These are phyloP conservation scores for Clarias pachynema DNA, from an alignment of 2,797 vertebrate species.

Conservation along the genomic window DNA sequence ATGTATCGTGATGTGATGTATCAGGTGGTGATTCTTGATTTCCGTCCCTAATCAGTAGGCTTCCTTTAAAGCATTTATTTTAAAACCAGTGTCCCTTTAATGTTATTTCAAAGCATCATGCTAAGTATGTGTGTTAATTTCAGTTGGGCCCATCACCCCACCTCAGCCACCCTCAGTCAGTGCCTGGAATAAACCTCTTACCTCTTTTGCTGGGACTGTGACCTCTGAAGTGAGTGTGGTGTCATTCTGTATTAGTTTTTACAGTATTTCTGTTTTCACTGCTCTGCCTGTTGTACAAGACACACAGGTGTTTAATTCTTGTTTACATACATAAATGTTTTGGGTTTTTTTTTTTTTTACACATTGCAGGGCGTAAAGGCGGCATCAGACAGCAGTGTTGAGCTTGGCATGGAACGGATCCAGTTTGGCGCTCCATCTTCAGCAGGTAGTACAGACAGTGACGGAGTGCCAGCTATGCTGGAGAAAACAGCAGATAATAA, in stretches of 20 bases:
- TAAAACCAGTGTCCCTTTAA: neutral
- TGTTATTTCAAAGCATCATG: neutral
- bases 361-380: slow-evolving; percentile 79
- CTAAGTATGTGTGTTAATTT: slow-evolving; percentile 48
- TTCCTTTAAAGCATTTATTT: neutral
- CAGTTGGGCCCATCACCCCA: slow-evolving; percentile 96
- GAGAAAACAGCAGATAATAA: slow-evolving; percentile 86
- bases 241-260: neutral
- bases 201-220: slow-evolving; percentile 87
- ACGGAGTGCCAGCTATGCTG: slow-evolving; percentile 83
- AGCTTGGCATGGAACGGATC: slow-evolving; percentile 92
- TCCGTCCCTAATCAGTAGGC: neutral
- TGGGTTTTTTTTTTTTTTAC: neutral
- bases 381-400: slow-evolving; percentile 80
- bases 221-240: slow-evolving; percentile 83
- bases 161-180: slow-evolving; percentile 95
- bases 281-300: neutral
- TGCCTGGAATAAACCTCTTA: slow-evolving; percentile 99
- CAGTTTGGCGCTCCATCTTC: slow-evolving; percentile 97
- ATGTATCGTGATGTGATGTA: no score
- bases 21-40: no score
- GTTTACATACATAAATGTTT: neutral
- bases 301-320: no score
- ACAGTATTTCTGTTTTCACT: neutral
- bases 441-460: slow-evolving; percentile 91